These are phyloP conservation scores for Noctua fimbriata DNA, from an alignment of 2,888 invertebrate genomes.

Conservation along the genomic window DNA sequence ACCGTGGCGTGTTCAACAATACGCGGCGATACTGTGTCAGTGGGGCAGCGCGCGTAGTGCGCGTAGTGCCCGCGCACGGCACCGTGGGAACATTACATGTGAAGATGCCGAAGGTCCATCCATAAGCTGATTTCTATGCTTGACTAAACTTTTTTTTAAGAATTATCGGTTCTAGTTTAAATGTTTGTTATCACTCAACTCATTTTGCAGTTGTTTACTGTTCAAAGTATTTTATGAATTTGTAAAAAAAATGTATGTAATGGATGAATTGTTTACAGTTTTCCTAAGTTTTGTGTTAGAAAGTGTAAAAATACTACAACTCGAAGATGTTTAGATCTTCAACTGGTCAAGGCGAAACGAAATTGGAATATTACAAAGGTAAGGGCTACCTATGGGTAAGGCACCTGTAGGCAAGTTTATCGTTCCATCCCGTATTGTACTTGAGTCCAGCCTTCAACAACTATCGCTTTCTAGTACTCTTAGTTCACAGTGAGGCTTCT, in stretches of 20 bases:
- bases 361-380: not conserved
- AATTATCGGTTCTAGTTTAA: not conserved
- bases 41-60: slow-evolving; percentile 26
- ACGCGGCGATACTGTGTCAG: slow-evolving; percentile 44
- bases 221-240: not conserved
- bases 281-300: not conserved
- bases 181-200: not conserved
- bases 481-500: slow-evolving; percentile 28
- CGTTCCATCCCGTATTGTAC: not conserved
- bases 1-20: slow-evolving; percentile 12
- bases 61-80: not conserved
- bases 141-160: not conserved
- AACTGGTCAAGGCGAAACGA: not conserved
- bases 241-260: not conserved
- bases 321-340: not conserved
- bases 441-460: not conserved
- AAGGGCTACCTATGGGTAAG: not conserved
- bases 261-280: not conserved
- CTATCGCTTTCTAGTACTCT: no score
- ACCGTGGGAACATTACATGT: not conserved
- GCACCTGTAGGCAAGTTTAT: no score
- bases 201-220: not conserved
- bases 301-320: not conserved
- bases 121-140: not conserved
- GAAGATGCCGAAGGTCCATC: slow-evolving; percentile 13